Evolutionary conservation across 2,113 vertebrate genomes (phyloP).

Genomic region (Tetraodon nigroviridis): DNA sequence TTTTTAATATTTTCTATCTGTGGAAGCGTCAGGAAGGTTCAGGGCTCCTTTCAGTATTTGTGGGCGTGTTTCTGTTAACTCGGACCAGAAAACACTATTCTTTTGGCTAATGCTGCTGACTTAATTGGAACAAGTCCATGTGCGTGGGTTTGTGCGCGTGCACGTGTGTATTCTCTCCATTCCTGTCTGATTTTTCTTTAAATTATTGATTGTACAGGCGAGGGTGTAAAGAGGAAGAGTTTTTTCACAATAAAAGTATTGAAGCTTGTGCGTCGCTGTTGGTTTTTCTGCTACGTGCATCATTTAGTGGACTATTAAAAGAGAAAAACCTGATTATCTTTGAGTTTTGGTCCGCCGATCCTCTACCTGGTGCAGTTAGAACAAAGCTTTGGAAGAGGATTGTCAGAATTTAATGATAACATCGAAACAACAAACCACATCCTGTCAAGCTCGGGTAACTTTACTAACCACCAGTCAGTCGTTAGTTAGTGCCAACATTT

Average conservation of each 20-base stretch:
- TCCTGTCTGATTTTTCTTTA: conserved; percentile 47
- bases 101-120: conserved; percentile 49
- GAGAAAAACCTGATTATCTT: too few relatives aligned
- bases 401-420: not conserved
- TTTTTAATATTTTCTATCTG: not conserved
- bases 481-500: too few relatives aligned
- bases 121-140: conserved; percentile 7
- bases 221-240: conserved; percentile 41
- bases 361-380: too few relatives aligned
- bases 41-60: conserved; percentile 1
- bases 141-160: not conserved
- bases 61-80: conserved; percentile 19
- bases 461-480: too few relatives aligned
- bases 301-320: conserved; percentile 22
- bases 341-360: too few relatives aligned
- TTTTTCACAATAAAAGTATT: conserved; percentile 71
- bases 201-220: conserved; percentile 73
- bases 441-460: conserved; percentile 1
- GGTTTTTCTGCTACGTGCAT: not conserved
- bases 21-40: not conserved
- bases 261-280: conserved; percentile 23
- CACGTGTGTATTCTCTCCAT: conserved; percentile 16
- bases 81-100: conserved; percentile 57
- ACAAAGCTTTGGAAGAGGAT: too few relatives aligned
- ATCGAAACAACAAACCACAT: conserved; percentile 14